A percentile compares a stretch with the other conserved stretches of the same genome.
Evolutionary conservation across 2,888 invertebrate species (phyloP).

Genomic region (Scaptomyza cyrtandrae): DNA sequence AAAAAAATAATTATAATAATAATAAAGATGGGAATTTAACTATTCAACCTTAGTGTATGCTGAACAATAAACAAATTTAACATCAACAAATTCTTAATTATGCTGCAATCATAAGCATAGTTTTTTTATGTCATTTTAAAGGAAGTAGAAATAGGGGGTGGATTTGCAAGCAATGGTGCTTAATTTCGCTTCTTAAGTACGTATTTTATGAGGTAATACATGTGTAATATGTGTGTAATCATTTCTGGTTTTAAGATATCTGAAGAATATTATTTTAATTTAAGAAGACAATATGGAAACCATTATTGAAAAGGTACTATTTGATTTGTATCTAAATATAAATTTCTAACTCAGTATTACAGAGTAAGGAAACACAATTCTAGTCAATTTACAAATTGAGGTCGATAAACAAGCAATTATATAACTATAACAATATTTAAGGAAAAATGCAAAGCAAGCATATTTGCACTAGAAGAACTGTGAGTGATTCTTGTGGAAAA

Average conservation of each 20-base stretch:
- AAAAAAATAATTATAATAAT: not conserved
- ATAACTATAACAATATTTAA: constrained; percentile 35
- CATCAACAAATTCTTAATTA: constrained; percentile 45
- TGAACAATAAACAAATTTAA: constrained; percentile 44
- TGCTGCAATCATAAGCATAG: constrained; percentile 28
- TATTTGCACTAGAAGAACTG: constrained; percentile 24
- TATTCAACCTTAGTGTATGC: constrained; percentile 8
- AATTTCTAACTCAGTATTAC: constrained; percentile 16
- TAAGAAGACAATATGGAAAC: not conserved
- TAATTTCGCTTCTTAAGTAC: constrained; percentile 62
- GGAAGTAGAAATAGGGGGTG: constrained; percentile 36
- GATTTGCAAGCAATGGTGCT: constrained; percentile 29
- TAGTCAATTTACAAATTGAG: constrained; percentile 30
- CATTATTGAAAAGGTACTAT: constrained; percentile 10
- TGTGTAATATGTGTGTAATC: constrained; percentile 30
- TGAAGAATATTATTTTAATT: constrained; percentile 11
- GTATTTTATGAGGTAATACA: constrained; percentile 64
- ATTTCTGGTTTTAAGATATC: constrained; percentile 24
- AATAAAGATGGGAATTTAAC: constrained; percentile 15
- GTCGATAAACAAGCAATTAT: constrained; percentile 29
- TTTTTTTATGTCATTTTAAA: constrained; percentile 21
- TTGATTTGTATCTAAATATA: constrained; percentile 16
- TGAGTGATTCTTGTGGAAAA: constrained; percentile 34
- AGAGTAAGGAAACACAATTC: constrained; percentile 27
- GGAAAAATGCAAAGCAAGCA: constrained; percentile 35